These are phyloP conservation scores for Siderastrea radians DNA, from an alignment of 92 coral and sea anemone genomes.

Conservation along the genomic window DNA sequence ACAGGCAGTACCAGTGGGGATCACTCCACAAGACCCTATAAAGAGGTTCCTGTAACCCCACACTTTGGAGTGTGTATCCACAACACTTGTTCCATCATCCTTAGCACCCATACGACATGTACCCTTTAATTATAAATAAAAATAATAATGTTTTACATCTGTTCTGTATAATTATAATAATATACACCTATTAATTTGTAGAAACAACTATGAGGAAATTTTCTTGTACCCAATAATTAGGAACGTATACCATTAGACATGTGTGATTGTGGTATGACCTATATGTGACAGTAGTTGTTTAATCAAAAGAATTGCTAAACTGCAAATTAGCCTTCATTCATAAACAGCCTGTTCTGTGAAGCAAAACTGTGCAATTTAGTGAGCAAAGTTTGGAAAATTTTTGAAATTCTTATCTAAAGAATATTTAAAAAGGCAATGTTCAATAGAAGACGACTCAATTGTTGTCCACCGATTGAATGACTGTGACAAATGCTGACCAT, in stretches of 20 bases:
- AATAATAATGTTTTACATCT: neutral
- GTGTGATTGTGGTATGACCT: neutral
- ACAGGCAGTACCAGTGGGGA: constrained; percentile 32
- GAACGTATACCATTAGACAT: neutral
- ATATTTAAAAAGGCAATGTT: too few species aligned
- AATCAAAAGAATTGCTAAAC: neutral
- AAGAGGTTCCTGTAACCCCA: constrained; percentile 22
- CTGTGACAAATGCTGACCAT: too few species aligned
- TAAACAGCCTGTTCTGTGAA: neutral
- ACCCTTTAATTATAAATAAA: constrained; percentile 3
- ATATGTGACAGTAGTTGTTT: neutral
- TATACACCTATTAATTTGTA: neutral
- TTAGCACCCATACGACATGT: constrained; percentile 43
- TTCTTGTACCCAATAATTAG: too few species aligned
- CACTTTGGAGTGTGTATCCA: constrained; percentile 22
- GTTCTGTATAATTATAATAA: neutral
- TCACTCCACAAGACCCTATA: constrained; percentile 48
- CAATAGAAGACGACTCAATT: too few species aligned
- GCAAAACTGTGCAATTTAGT: neutral
- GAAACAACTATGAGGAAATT: too few species aligned
- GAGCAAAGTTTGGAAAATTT: too few species aligned
- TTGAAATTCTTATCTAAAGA: too few species aligned
- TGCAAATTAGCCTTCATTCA: neutral
- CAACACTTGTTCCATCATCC: constrained; percentile 11
- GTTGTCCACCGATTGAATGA: too few species aligned